A percentile compares a stretch with the other conserved stretches of the same genome.
phyloP scores from a whole-genome alignment of 2,888 invertebrate species.

The Philereme vetulata region DNA sequence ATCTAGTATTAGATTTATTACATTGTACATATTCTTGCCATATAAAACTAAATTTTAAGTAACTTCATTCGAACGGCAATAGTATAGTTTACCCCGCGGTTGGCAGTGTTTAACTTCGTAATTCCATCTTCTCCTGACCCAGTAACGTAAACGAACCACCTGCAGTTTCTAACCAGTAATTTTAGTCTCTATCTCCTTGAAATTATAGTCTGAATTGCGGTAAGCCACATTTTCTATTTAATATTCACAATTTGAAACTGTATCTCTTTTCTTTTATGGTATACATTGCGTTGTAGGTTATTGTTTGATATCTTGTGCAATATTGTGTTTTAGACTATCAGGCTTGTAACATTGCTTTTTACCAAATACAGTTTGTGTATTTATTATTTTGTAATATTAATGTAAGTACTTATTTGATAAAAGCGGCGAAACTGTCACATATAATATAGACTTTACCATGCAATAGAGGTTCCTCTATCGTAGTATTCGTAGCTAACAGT shows the following conservation, averaged over 20 bases:
- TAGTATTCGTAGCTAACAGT: too few species aligned
- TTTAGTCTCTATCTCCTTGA: constrained; percentile 15
- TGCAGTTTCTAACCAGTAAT: constrained; percentile 15
- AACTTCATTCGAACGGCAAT: neutral
- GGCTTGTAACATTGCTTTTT: constrained; percentile 32
- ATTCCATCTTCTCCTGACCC: constrained; percentile 36
- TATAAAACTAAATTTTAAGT: neutral
- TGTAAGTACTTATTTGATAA: neutral
- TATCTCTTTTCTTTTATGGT: constrained; percentile 19
- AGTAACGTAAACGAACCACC: constrained; percentile 36
- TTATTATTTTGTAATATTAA: constrained; percentile 20
- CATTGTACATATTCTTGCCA: neutral
- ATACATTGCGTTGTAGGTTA: constrained; percentile 20
- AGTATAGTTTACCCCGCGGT: constrained; percentile 21
- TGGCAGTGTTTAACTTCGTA: constrained; percentile 34
- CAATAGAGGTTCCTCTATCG: too few species aligned
- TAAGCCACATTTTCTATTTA: constrained; percentile 24
- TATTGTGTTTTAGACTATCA: constrained; percentile 30
- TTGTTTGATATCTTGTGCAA: constrained; percentile 35
- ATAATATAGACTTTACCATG: too few species aligned
- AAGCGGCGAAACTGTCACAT: too few species aligned
- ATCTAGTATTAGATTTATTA: too few species aligned
- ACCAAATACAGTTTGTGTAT: constrained; percentile 21
- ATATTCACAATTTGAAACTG: constrained; percentile 11
- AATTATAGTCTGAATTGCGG: constrained; percentile 20